Conservation (phyloP, 2,797 vertebrate genomes). For the Salmo trutta region DNA sequence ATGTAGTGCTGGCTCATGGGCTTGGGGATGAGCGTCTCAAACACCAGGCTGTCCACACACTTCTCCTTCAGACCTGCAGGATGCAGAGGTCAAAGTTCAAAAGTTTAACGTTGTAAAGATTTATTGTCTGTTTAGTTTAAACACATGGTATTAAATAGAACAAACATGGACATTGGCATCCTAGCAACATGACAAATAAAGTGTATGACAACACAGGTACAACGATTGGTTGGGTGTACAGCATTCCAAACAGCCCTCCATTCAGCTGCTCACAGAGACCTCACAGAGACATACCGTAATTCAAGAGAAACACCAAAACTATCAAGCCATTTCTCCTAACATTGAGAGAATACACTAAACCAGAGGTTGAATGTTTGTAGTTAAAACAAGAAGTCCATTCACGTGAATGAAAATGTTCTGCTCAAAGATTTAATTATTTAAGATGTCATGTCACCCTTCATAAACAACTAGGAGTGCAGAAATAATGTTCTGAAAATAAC, state of each 20-base stretch:
- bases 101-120: no score
- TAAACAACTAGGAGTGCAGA: conserved; percentile 54
- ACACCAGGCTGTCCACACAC: conserved; percentile 92
- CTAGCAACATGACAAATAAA: background rate
- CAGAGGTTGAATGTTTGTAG: background rate
- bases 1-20: conserved; percentile 98
- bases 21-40: conserved; percentile 93
- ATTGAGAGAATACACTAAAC: background rate
- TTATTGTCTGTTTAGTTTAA: no score
- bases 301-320: background rate
- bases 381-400: background rate
- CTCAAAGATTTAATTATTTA: conserved; percentile 22
- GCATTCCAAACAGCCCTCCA: background rate
- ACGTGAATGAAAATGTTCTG: conserved; percentile 24
- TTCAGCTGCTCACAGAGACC: background rate
- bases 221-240: background rate
- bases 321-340: background rate
- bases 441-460: conserved; percentile 30
- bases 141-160: no score
- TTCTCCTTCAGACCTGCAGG: conserved; percentile 87
- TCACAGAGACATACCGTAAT: background rate
- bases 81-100: background rate
- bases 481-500: conserved; percentile 70
- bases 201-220: background rate
- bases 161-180: no score